Evolutionary conservation across 2,888 invertebrate genomes (phyloP), one percentile per base, ranked within the genome.

Genomic region (Orthosia gothica): DNA sequence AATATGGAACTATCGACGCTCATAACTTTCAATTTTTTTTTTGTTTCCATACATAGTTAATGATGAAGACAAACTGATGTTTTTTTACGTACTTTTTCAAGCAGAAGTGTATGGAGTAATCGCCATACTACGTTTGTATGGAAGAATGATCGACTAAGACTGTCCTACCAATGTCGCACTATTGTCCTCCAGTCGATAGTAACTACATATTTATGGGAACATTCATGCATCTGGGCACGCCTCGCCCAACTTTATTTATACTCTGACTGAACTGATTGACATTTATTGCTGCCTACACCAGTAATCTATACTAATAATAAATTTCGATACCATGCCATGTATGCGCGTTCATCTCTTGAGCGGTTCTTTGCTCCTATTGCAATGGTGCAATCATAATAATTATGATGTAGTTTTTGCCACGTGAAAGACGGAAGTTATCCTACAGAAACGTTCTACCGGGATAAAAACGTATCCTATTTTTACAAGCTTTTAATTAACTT

Each of bases 211-310:
- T 64, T 79, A 78, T 70, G 72, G 71, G 70, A 70, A 74, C 69
- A 59, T 50, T 70, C 66, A 74, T 66, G 23, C 62, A 67, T 58
- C 73, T 74, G 66, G 72, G 62, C 61, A 71, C 54, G 78, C 76
- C 70, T 32, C 79, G 61, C 69, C 65, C 64, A 78, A 45, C 61
- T 79, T 75, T 87, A 88, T 88, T 87, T 84, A 82, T 86, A 84
- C 63, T 62, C 82, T 54, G 71, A 70, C 85, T 80, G 67, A 79
- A 81, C 74, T 81, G 80, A 87, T 87, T 87, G 87, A 86, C 85
- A 88, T 88, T 87, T 88, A 84, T 86, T 83, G 69, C 79, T 78
- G 58, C 76, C 71, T 65, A 76, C 79, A 73, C 69, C 47, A 74
- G 66, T 76, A 72, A 81, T 79, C 68, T 79, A 55, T 64, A 81